phyloP scores from a whole-genome alignment of 2,797 vertebrate genomes.

The Decapterus maruadsi region DNA sequence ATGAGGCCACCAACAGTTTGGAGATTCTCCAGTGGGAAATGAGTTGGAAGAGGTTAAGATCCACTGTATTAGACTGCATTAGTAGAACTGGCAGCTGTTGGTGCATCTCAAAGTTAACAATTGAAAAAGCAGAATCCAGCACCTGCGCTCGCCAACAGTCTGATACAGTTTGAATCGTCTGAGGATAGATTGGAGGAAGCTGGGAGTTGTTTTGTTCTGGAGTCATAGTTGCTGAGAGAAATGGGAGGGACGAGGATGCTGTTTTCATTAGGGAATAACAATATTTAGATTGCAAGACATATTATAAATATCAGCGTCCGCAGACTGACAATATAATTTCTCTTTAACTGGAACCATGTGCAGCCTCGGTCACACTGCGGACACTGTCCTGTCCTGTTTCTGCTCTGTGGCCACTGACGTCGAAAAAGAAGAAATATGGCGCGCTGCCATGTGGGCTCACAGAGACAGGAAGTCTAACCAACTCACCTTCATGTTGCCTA shows the following conservation, averaged over 20 bases:
- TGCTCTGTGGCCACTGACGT: constrained; percentile 25
- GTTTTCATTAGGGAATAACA: constrained; percentile 1
- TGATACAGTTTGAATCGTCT: neutral
- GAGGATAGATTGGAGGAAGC: neutral
- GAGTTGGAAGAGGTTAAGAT: too few relatives aligned
- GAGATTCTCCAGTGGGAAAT: too few relatives aligned
- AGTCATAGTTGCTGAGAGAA: neutral
- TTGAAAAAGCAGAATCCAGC: neutral
- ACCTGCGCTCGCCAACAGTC: neutral
- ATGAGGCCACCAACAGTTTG: too few relatives aligned
- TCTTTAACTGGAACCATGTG: constrained; percentile 57
- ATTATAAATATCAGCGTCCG: constrained; percentile 2
- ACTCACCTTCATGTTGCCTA: constrained; percentile 98
- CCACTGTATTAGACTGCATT: too few relatives aligned
- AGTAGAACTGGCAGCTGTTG: neutral
- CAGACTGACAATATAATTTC: constrained; percentile 3
- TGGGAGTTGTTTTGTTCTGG: neutral
- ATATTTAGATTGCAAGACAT: constrained; percentile 23
- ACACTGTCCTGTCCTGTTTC: neutral
- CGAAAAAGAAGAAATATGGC: constrained; percentile 16
- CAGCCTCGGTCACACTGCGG: neutral
- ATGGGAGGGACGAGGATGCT: neutral
- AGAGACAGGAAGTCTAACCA: constrained; percentile 36
- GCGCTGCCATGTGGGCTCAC: constrained; percentile 17
- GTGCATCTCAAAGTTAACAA: neutral